Conservation (phyloP, 2,797 vertebrate genomes). For the Sebastiscus albofasciatus region DNA sequence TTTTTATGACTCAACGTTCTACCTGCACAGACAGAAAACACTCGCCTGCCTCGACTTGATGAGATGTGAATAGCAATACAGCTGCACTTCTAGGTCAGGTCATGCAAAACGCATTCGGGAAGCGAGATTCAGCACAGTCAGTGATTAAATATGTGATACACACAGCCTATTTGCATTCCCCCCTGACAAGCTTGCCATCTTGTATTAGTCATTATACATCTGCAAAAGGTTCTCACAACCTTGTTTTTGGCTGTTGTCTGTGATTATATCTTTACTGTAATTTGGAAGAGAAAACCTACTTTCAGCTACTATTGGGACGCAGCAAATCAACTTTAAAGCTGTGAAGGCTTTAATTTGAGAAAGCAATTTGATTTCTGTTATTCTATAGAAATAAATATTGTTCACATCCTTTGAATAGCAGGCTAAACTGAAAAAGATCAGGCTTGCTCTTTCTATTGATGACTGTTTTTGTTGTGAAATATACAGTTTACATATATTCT, state of each 20-base stretch:
- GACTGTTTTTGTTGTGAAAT: neutral
- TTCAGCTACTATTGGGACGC: neutral
- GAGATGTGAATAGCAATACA: conserved; percentile 46
- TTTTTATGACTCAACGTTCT: conserved; percentile 56
- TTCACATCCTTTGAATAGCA: neutral
- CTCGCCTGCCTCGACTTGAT: conserved; percentile 35
- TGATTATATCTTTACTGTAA: neutral
- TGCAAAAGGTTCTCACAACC: conserved; percentile 10
- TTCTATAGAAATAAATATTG: neutral
- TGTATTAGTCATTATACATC: conserved; percentile 36
- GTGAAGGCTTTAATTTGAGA: neutral
- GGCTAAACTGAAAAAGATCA: neutral
- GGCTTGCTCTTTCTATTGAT: neutral
- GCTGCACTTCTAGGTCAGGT: conserved; percentile 44
- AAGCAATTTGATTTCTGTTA: neutral
- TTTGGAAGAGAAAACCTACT: conserved; percentile 3
- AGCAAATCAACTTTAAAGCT: neutral
- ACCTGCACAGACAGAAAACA: conserved; percentile 49
- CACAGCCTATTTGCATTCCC: conserved; percentile 24
- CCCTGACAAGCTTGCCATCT: conserved; percentile 8
- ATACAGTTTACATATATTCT: neutral
- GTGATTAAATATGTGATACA: conserved; percentile 45
- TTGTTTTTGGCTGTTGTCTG: neutral
- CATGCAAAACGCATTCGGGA: conserved; percentile 37
- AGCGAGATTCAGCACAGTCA: conserved; percentile 7